phyloP scores from a whole-genome alignment of 2,888 invertebrate genomes.

The Ormyrus pomaceus region DNA sequence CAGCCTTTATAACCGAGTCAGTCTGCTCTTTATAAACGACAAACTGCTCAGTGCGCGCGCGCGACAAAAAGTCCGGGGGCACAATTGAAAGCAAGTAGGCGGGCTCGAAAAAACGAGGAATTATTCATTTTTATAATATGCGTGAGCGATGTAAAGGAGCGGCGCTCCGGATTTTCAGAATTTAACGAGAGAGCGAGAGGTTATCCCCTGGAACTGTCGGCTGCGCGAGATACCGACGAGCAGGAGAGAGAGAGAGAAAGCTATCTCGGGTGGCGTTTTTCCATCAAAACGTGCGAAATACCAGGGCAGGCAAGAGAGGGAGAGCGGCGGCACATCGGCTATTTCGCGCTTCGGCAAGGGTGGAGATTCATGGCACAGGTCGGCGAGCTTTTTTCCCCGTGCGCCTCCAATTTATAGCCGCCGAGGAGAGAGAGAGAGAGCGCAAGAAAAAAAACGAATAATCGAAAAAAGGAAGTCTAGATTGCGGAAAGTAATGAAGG shows the following conservation, averaged over 20 bases:
- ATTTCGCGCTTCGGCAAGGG: constrained; percentile 42
- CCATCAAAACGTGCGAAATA: constrained; percentile 48
- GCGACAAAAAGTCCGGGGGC: constrained; percentile 6
- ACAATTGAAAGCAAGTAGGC: constrained; percentile 25
- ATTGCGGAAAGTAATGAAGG: constrained; percentile 27
- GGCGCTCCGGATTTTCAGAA: constrained; percentile 33
- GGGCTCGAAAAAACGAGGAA: constrained; percentile 9
- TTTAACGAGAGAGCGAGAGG: constrained; percentile 17
- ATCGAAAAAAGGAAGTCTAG: constrained; percentile 23
- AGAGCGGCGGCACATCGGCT: constrained; percentile 3
- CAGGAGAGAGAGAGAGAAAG: background rate
- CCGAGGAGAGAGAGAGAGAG: background rate
- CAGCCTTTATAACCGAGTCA: background rate
- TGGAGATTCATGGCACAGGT: constrained; percentile 33
- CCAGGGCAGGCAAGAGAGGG: background rate
- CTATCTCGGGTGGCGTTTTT: constrained; percentile 38
- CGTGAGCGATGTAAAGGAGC: constrained; percentile 1
- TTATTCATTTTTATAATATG: constrained; percentile 46
- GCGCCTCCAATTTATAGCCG: constrained; percentile 39
- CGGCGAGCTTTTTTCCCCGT: constrained; percentile 27
- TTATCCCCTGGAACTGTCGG: constrained; percentile 2
- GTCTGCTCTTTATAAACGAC: background rate
- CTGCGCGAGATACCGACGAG: background rate
- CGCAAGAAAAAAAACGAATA: constrained; percentile 9
- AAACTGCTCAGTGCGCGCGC: constrained; percentile 1